Evolutionary conservation across 2,888 invertebrate species (phyloP).

Genomic region (Drosophila setosimentum): DNA sequence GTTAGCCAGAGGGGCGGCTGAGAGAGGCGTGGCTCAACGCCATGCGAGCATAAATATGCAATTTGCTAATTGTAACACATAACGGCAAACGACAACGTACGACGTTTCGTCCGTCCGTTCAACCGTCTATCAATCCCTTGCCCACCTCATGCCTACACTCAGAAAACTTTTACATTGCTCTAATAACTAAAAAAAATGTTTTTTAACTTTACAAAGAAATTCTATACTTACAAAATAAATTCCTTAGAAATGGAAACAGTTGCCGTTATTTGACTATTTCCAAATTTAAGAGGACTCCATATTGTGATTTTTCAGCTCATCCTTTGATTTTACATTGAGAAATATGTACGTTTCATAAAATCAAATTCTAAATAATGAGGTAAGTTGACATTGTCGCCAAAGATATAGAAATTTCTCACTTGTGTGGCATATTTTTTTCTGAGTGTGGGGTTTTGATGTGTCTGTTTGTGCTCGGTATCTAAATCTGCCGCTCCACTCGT

Average conservation of each 20-base stretch:
- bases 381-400: too few species aligned
- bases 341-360: not conserved
- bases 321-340: not conserved
- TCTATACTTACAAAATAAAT: not conserved
- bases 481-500: conserved; percentile 68
- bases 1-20: conserved; percentile 41
- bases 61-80: conserved; percentile 79
- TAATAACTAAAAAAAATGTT: not conserved
- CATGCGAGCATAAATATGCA: conserved; percentile 78
- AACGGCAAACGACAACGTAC: conserved; percentile 60
- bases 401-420: not conserved
- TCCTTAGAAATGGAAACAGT: not conserved
- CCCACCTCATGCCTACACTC: conserved; percentile 38
- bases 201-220: not conserved
- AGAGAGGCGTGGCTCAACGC: conserved; percentile 56
- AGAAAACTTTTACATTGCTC: not conserved
- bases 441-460: conserved; percentile 62
- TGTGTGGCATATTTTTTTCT: not conserved
- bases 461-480: conserved; percentile 60
- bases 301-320: not conserved
- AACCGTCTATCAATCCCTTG: conserved; percentile 55
- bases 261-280: not conserved
- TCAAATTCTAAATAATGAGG: not conserved
- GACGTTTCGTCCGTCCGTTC: conserved; percentile 14
- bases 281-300: not conserved